Conservation (phyloP, 92 coral and sea anemone genomes). For the Meandrina meandrites region DNA sequence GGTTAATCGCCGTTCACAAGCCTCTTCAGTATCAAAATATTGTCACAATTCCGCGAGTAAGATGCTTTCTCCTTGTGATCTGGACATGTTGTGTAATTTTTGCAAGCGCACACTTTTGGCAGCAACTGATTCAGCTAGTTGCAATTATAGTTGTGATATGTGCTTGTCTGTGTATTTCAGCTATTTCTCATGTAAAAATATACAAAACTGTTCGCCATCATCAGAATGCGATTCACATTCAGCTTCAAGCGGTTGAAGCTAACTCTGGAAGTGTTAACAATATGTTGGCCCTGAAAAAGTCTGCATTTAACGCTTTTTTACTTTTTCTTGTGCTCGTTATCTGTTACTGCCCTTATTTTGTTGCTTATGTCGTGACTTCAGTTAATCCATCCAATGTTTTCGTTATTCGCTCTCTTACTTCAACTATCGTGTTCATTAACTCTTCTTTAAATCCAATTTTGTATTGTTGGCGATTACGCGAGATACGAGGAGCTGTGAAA, state of each 20-base stretch:
- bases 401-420: neutral
- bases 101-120: neutral
- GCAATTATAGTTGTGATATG: neutral
- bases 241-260: neutral
- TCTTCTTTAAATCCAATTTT: conserved; percentile 4
- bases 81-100: neutral
- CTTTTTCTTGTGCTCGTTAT: conserved; percentile 1
- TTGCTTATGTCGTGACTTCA: neutral
- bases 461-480: conserved; percentile 12
- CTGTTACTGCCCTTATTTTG: neutral
- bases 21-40: neutral
- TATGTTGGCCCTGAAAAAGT: neutral
- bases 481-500: neutral
- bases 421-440: conserved; percentile 5
- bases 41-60: neutral
- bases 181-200: conserved; percentile 11
- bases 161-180: neutral
- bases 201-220: conserved; percentile 6
- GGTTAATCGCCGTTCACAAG: neutral
- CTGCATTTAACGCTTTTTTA: conserved; percentile 12
- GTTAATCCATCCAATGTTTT: neutral
- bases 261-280: neutral
- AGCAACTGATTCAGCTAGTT: neutral
- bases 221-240: neutral
- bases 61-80: neutral